phyloP scores from a whole-genome alignment of 2,797 vertebrate species.

The Anolis apletophallus region DNA sequence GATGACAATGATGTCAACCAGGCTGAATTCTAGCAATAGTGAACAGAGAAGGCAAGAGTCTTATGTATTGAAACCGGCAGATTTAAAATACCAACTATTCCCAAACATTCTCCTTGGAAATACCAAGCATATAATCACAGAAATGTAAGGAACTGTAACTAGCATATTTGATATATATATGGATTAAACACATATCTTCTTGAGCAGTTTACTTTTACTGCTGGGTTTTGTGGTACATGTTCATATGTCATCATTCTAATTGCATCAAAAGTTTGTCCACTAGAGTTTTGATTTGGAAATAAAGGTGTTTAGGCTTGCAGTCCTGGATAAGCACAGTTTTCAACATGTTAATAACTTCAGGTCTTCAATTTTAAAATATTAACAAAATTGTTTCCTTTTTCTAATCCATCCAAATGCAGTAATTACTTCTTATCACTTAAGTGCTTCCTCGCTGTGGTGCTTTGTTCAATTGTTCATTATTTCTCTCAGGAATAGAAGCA shows the following conservation, averaged over 20 bases:
- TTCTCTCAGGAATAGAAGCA: not conserved
- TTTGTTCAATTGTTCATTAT: conserved; percentile 9
- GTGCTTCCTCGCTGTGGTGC: conserved; percentile 4
- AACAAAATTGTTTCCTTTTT: conserved; percentile 10
- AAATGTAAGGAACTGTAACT: not conserved
- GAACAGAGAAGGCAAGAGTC: not conserved
- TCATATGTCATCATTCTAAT: not conserved
- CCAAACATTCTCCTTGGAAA: not conserved
- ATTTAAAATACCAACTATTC: not conserved
- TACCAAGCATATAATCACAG: not conserved
- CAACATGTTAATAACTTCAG: not conserved
- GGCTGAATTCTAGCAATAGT: not conserved
- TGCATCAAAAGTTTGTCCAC: not conserved
- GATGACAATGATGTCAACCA: not conserved
- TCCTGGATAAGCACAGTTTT: not conserved
- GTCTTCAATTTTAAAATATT: not conserved
- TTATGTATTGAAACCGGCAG: not conserved
- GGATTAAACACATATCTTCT: not conserved
- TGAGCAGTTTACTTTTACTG: not conserved
- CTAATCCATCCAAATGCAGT: not conserved
- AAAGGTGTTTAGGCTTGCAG: not conserved
- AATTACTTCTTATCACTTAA: conserved; percentile 12
- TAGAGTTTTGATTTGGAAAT: not conserved
- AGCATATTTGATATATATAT: not conserved
- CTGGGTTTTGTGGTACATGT: not conserved